Evolutionary conservation across 2,888 invertebrate species (phyloP), one percentile per base, ranked within the genome.

Genomic region (Torymus aiolomorphi): DNA sequence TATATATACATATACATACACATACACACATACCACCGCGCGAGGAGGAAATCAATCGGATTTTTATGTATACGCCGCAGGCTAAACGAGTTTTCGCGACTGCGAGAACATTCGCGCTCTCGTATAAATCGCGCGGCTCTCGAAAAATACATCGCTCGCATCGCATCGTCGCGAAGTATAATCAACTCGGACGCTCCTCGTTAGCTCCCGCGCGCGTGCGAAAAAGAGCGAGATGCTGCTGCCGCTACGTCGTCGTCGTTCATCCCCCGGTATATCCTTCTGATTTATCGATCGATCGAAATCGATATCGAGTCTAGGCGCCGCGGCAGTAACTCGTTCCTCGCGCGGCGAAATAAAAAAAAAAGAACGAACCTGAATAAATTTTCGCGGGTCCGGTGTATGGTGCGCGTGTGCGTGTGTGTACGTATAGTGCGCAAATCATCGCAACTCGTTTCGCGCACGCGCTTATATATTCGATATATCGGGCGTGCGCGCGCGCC

Each of bases 241-340:
- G 1, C 20, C 20, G 20, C 20, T 20, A 20, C 20, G 20, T 42
- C 42, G 42, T 42, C 42, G 42, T 42, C 5, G 42, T 42, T 8
- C 42, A 42, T 42, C 59, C 10, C 16, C 24, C 16, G 8, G 8
- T 42, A 42, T 42, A 42, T 42, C 14, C 2, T 13, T 16, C 12
- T 74, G 78, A 78, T 78, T 78, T 78, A 74, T 74, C 51, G 78
- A 70, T 18, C 69, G 74, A 74, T 78, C 78, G 73, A 69, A 72
- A 78, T 78, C 78, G 66, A 78, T 78, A 78, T 59, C 42, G 31
- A 16, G 24, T 42, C 42, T 31, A 73, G 69, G 69, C 73, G 78
- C 73, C 74, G 62, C 13, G 42, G 42, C 51, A 16, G 2, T 54
- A 49, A 49, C 69, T 57, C 54, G 59, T 73, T 69, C n/a, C 54